Conservation (phyloP, 2,113 vertebrate species). For the Callocephalon fimbriatum region DNA sequence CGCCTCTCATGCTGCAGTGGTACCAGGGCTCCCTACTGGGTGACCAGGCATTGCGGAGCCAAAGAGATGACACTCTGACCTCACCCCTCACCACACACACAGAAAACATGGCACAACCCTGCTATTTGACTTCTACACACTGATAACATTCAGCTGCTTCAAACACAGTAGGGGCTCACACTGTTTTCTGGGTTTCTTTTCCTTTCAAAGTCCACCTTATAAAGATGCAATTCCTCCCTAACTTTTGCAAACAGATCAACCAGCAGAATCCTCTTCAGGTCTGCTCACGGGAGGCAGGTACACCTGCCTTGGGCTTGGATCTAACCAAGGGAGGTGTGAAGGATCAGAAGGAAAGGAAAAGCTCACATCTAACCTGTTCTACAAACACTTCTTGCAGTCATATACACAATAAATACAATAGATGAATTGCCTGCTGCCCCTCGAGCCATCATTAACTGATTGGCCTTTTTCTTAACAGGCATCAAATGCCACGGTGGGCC, state of each 20-base stretch:
- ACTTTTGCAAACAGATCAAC: not conserved
- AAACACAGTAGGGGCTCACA: not conserved
- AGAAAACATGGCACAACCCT: not conserved
- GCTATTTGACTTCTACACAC: not conserved
- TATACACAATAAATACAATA: not conserved
- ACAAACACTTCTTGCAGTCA: not conserved
- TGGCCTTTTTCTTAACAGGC: not conserved
- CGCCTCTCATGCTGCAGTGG: accelerated
- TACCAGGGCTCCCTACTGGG: not conserved
- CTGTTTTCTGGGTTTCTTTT: not conserved
- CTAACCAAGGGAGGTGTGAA: not conserved
- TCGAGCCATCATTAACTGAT: not conserved
- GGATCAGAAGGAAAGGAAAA: not conserved
- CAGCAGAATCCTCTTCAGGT: not conserved
- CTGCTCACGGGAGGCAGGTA: not conserved
- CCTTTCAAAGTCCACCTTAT: not conserved
- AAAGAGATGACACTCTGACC: not conserved
- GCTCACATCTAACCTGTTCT: not conserved
- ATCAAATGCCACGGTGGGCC: not conserved
- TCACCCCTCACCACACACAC: not conserved
- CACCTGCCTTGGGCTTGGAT: not conserved
- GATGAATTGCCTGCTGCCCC: not conserved
- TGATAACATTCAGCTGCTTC: not conserved
- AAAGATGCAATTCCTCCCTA: not conserved
- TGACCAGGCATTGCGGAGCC: not conserved